Evolutionary conservation across 2,888 invertebrate genomes (phyloP).

Genomic region (Asteroscopus sphinx): DNA sequence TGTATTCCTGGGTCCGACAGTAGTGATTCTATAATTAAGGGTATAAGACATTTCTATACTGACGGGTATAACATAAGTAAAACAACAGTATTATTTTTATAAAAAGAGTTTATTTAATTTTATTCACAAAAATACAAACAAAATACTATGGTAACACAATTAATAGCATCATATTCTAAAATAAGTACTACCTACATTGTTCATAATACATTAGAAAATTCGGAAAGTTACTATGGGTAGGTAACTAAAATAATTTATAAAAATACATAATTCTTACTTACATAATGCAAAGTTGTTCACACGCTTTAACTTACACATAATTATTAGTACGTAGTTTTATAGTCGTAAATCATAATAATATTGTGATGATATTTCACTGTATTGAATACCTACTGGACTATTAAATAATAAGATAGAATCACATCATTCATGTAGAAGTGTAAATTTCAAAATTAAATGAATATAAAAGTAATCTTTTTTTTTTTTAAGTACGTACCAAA

Average conservation of each 20-base stretch:
- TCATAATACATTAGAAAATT: constrained; percentile 14
- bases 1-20: too few species aligned
- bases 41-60: too few species aligned
- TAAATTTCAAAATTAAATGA: not conserved
- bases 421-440: too few species aligned
- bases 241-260: constrained; percentile 3
- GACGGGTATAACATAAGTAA: too few species aligned
- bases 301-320: not conserved
- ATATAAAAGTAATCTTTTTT: too few species aligned
- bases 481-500: not conserved
- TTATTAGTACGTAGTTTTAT: too few species aligned
- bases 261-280: not conserved
- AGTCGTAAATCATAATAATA: not conserved
- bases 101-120: constrained; percentile 40
- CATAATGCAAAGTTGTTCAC: not conserved
- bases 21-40: too few species aligned
- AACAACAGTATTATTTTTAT: constrained; percentile 3
- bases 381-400: too few species aligned
- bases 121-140: constrained; percentile 58
- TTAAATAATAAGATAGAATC: too few species aligned
- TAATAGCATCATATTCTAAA: constrained; percentile 19
- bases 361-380: not conserved
- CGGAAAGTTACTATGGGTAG: not conserved
- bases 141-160: constrained; percentile 40
- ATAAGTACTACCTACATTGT: constrained; percentile 6